phyloP scores from a whole-genome alignment of 1,140 invertebrate genomes.

The Polyergus mexicanus region DNA sequence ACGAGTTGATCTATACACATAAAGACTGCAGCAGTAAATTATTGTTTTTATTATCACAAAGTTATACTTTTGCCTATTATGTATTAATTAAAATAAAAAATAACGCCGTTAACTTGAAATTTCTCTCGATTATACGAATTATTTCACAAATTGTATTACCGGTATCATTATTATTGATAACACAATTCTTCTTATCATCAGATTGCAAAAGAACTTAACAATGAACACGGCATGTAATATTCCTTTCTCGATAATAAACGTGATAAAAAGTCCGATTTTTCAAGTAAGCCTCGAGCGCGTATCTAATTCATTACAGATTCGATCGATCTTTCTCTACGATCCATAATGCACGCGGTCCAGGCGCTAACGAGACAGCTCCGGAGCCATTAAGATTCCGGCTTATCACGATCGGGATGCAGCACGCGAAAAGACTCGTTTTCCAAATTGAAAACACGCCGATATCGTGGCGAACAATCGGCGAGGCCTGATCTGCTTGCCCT shows the following conservation, averaged over 20 bases:
- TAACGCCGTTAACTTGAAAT: no score
- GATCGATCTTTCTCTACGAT: slow-evolving; percentile 49
- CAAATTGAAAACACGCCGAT: slow-evolving; percentile 75
- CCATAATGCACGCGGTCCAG: slow-evolving; percentile 20
- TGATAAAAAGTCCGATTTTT: slow-evolving; percentile 20
- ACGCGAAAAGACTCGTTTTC: slow-evolving; percentile 69
- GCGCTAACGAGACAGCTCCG: slow-evolving; percentile 70
- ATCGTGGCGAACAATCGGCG: slow-evolving; percentile 59
- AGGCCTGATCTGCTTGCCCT: slow-evolving; percentile 34
- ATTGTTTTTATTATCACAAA: slow-evolving; percentile 12
- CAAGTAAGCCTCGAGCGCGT: slow-evolving; percentile 36
- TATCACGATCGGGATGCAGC: slow-evolving; percentile 69
- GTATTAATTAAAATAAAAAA: no score
- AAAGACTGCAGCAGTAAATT: background rate
- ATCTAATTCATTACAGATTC: slow-evolving; percentile 59
- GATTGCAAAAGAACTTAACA: background rate
- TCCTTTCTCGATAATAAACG: slow-evolving; percentile 24
- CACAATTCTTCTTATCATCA: background rate
- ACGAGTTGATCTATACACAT: slow-evolving; percentile 3
- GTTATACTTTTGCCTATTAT: background rate
- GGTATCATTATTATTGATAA: background rate
- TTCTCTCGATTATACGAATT: background rate
- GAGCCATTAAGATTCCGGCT: slow-evolving; percentile 59
- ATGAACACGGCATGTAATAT: no score
- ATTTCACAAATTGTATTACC: background rate